Conservation (phyloP, 2,888 invertebrate species). For the Anticlea derivata region DNA sequence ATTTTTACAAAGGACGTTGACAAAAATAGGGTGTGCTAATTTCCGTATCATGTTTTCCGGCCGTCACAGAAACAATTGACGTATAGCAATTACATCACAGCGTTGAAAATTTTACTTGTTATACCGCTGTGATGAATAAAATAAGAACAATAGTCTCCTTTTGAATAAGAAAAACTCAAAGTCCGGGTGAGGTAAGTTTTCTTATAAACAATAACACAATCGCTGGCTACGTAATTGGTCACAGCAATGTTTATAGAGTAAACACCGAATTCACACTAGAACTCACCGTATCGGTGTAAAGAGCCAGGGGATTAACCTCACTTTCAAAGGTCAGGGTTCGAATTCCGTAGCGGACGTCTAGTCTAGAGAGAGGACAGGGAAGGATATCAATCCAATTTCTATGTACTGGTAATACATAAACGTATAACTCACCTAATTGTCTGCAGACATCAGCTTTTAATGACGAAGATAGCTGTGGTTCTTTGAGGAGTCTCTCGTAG, state of each 20-base stretch:
- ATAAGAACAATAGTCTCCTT: background rate
- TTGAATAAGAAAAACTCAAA: background rate
- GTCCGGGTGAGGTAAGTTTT: background rate
- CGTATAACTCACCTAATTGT: slow-evolving; percentile 87
- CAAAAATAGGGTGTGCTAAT: slow-evolving; percentile 9
- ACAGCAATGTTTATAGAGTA: too few relatives aligned
- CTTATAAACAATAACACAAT: background rate
- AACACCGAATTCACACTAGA: background rate
- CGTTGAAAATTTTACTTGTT: slow-evolving; percentile 15
- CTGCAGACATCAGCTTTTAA: slow-evolving; percentile 96
- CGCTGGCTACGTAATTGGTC: background rate
- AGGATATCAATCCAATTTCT: too few relatives aligned
- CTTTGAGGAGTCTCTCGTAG: slow-evolving; percentile 94
- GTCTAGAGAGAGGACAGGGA: too few relatives aligned
- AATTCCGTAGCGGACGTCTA: too few relatives aligned
- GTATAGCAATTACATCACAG: slow-evolving; percentile 19
- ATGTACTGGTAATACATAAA: too few relatives aligned
- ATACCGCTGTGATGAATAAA: background rate
- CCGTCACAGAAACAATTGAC: slow-evolving; percentile 5
- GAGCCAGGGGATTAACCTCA: background rate
- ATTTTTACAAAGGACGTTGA: background rate
- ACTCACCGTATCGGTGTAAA: too few relatives aligned
- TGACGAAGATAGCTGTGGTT: slow-evolving; percentile 90
- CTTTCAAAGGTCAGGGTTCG: background rate
- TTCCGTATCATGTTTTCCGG: slow-evolving; percentile 8